Conservation (phyloP, 2,113 vertebrate genomes). For the Leptosomus discolor region DNA sequence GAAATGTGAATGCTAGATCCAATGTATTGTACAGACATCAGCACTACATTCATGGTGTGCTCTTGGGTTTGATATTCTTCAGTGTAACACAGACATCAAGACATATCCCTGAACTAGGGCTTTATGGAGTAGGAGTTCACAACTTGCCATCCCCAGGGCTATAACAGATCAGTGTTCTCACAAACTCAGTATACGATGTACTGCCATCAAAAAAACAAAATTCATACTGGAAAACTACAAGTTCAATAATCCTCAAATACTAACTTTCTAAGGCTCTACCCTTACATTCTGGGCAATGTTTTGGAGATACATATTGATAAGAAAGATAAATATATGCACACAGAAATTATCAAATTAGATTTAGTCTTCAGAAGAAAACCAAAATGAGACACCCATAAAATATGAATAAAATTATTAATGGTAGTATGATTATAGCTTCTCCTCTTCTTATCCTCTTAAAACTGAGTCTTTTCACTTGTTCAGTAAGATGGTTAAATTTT, state of each 20-base stretch:
- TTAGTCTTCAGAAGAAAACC: neutral
- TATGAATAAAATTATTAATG: neutral
- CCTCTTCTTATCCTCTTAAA: neutral
- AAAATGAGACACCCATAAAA: neutral
- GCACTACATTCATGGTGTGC: neutral
- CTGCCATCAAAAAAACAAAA: neutral
- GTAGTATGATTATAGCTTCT: neutral
- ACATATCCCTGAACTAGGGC: neutral
- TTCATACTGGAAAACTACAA: neutral
- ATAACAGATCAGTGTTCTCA: fast-evolving
- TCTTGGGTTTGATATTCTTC: neutral
- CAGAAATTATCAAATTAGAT: neutral
- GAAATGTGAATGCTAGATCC: neutral
- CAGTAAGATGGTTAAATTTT: neutral
- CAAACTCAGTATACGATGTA: fast-evolving
- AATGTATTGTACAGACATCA: neutral
- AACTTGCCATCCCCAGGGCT: neutral
- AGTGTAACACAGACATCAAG: neutral
- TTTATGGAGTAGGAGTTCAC: neutral
- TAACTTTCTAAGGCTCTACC: neutral
- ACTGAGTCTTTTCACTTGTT: neutral
- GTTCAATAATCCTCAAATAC: neutral
- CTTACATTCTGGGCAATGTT: neutral
- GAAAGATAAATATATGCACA: neutral
- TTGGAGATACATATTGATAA: neutral